Conservation (phyloP, 2,113 vertebrate species). For the Engystomops pustulosus region DNA sequence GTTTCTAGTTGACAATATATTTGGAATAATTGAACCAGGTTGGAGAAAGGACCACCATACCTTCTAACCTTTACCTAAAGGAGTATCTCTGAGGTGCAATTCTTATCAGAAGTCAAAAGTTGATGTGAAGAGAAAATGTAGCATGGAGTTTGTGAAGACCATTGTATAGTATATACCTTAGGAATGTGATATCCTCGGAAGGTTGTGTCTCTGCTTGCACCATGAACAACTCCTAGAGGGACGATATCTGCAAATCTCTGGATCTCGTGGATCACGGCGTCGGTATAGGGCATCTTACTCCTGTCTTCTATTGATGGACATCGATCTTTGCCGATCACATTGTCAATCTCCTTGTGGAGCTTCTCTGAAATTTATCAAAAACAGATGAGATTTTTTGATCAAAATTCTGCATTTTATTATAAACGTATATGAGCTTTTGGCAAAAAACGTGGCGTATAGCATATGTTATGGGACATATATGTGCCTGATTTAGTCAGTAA, state of each 20-base stretch:
- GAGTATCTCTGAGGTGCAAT: too few species aligned
- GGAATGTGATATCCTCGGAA: slow-evolving; percentile 60
- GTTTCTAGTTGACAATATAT: too few species aligned
- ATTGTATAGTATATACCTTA: neutral
- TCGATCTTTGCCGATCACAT: slow-evolving; percentile 59
- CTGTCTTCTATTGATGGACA: slow-evolving; percentile 63
- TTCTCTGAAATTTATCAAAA: slow-evolving; percentile 52
- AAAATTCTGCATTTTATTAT: too few species aligned
- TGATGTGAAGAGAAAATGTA: too few species aligned
- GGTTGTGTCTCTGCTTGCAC: slow-evolving; percentile 62
- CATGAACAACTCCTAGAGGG: slow-evolving; percentile 47
- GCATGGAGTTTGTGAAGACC: neutral
- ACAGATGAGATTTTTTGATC: neutral
- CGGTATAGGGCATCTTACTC: slow-evolving; percentile 65
- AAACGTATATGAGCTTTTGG: too few species aligned
- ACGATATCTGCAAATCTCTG: slow-evolving; percentile 58
- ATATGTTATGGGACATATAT: too few species aligned
- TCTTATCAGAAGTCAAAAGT: too few species aligned
- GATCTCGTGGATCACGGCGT: slow-evolving; percentile 65
- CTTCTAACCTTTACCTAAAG: too few species aligned
- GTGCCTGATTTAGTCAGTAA: too few species aligned
- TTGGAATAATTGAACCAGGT: too few species aligned
- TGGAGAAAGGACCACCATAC: too few species aligned
- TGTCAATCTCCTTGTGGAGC: slow-evolving; percentile 64
- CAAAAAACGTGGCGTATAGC: too few species aligned